These are phyloP conservation scores for Pipistrellus nathusii DNA, from an alignment of 2,797 vertebrate genomes.

Conservation along the genomic window DNA sequence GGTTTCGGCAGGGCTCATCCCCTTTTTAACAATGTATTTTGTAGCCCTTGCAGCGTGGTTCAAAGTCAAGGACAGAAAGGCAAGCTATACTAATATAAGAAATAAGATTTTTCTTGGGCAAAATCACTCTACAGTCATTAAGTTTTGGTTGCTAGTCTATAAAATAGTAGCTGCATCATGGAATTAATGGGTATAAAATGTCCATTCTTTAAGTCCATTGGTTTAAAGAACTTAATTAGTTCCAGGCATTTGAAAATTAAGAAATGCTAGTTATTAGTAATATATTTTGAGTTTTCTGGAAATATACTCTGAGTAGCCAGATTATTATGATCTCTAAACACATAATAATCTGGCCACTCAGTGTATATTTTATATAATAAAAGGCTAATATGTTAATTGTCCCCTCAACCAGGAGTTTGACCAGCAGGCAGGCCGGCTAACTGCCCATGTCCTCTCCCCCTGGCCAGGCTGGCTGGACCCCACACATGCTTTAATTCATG, in stretches of 20 bases:
- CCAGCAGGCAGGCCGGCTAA: too few species aligned
- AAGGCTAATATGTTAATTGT: too few species aligned
- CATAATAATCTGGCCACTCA: too few species aligned
- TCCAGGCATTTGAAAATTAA: neutral
- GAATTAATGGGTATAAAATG: constrained; percentile 37
- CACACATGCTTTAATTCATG: too few species aligned
- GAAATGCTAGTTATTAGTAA: neutral
- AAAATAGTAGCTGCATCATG: neutral
- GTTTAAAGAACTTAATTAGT: neutral
- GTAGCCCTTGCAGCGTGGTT: neutral
- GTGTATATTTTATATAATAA: too few species aligned
- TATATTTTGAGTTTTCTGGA: constrained; percentile 22
- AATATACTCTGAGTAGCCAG: neutral
- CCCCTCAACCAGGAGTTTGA: too few species aligned
- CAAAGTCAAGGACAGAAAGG: neutral
- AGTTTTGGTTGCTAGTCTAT: neutral
- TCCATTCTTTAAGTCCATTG: too few species aligned
- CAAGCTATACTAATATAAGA: neutral
- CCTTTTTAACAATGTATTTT: neutral
- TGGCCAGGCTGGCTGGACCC: too few species aligned
- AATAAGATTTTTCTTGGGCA: neutral
- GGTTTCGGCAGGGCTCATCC: too few species aligned
- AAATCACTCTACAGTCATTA: neutral
- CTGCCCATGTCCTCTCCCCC: too few species aligned
- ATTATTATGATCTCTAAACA: too few species aligned